Evolutionary conservation across 2,113 vertebrate genomes (phyloP), one percentile per base, ranked within the genome.

Genomic region (Saccopteryx bilineata): DNA sequence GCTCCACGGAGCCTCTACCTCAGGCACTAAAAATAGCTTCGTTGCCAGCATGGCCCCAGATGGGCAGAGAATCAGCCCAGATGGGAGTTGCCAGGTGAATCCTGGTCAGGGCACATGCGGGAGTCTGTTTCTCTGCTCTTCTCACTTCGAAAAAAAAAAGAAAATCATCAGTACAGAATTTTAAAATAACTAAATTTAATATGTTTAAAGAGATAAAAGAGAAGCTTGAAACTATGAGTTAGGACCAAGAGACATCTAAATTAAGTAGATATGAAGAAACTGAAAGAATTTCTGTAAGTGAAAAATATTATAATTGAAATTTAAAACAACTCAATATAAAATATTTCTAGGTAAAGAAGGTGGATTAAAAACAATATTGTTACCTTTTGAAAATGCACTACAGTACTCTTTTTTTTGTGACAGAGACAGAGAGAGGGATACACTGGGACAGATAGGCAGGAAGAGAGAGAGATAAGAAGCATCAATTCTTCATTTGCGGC

Each of bases 231-330:
- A 83, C 58, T 78, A 46, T 90, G 69, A 93, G 17, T 31, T 31
- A 83, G 48, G 82, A 93, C 72, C 48, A 86, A 94, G 56, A 82
- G 39, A 92, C n/a, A 63, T 76, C 50, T 72, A 83, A 90, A 81
- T 31, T 58, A 61, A 87, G 12, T 39, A 74, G 19, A 33, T 19
- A 28, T 80, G 60, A 78, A 66, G 60, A 94, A 90, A n/a, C n/a
- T 23, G 87, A 50, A 23, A 82, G 33, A 48, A 74, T 86, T 79
- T 54, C 48, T 87, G 33, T 60, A 78, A 87, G 87, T 83, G n/a
- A 71, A 84, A 80, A 72, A 72, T 71, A 52, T 60, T 75, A 61
- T 63, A 86, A 72, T 79, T 48, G 24, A 39, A 60, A 60, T 39
- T 13, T 10, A 74, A 91, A 87, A 87, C 54, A 80, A 56, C 18